Evolutionary conservation across 2,113 vertebrate genomes (phyloP), one percentile per base, ranked within the genome.

Genomic region (Glareola pratincola): DNA sequence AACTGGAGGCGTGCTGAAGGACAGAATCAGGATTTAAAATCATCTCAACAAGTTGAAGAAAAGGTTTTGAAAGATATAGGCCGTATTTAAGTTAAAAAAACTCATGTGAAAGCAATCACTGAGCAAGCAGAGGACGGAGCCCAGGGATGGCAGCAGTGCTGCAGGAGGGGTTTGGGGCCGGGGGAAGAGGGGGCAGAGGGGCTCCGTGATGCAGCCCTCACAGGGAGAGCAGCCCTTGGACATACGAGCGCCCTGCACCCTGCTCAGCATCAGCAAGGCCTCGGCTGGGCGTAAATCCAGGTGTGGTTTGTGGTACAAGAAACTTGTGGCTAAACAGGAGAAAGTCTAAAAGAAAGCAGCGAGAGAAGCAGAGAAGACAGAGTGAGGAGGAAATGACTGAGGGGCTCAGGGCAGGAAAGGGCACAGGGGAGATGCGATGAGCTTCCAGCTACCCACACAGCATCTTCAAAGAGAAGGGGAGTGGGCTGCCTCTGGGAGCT

Each of bases 361-460:
- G 21, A 50, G 71, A 37, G 51, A 36, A 50, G 36, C 12, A 43
- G 36, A 48, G 36, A n/a, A 67, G 53, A 12, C 7, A 15, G 43
- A 15, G 36, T 4, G 16, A 50, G 37, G 54, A 21, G 13, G 47
- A 23, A 53, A 29, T 1, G 3, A 1, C 27, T 23, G 64, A 23
- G 22, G 34, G 14, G 14, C 39, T 24, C 1, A 5, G 21, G 34
- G 39, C 39, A 37, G 64, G 64, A 47, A 47, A 29, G 39, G 29
- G 30, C 50, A 20, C 1, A 0, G 41, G 14, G 19, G 27, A n/a
- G 30, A 30, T 1, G 6, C 1, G 3, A 16, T 23, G n/a, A 80
- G 41, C n/a, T 72, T 39, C 24, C 15, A 34, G 2, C 16, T 20
- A 12, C 7, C 48, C 29, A 29, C 23, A 10, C 1, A 12, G 34